phyloP scores from a whole-genome alignment of 30 jellyfish, hydroid and myxozoan genomes.

The Nemopilema nomurai region DNA sequence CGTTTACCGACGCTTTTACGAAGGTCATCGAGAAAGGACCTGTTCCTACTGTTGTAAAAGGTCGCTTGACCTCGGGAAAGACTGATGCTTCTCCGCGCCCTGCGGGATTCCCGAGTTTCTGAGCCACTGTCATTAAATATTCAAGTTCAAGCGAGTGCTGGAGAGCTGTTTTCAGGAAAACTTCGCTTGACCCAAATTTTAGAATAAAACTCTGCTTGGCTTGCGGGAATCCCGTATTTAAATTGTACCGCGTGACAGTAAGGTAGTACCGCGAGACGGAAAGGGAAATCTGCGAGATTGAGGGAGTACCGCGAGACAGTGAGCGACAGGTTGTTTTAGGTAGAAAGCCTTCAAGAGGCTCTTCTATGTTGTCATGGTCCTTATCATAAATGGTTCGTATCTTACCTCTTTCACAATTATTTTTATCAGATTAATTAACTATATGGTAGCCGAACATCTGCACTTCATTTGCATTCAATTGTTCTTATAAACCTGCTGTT shows the following conservation, averaged over 20 bases:
- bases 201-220: background rate
- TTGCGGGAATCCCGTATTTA: background rate
- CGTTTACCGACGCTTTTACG: background rate
- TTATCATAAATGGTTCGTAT: background rate
- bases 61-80: background rate
- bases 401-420: background rate
- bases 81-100: background rate
- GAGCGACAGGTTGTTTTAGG: background rate
- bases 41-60: background rate
- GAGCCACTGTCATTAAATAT: background rate
- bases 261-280: background rate
- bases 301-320: background rate
- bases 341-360: background rate
- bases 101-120: background rate
- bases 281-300: background rate
- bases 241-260: background rate
- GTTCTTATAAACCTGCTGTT: background rate
- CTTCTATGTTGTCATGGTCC: background rate
- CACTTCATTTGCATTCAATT: background rate
- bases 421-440: background rate
- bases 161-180: background rate
- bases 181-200: background rate
- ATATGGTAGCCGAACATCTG: background rate
- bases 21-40: background rate
- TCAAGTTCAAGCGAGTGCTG: background rate